Base-by-base conservation (phyloP, 2,888 invertebrate genomes). In the Zygogramma bicolorata region DNA sequence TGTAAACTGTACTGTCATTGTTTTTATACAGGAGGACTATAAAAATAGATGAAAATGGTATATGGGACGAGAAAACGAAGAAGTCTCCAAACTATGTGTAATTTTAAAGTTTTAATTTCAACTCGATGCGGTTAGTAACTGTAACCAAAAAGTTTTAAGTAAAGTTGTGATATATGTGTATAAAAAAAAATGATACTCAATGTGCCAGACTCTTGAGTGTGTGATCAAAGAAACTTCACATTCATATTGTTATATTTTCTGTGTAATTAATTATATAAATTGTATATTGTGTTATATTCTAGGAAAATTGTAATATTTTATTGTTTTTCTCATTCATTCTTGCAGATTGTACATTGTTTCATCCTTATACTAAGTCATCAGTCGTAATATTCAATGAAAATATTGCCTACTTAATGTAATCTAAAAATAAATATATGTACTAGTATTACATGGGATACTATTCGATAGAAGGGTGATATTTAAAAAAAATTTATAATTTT, bases 1-100 rank as follows among this genome's bases (percentile, higher is more conserved):
- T 96, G 93, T 96, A 96, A 94, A 79, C 74, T 60, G 53, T 73
- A 68, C 63, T n/a, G 71, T 74, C 76, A 70, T 63, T 75, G 70
- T 75, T n/a, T 80, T 77, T 78, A 77, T 76, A 68, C 70, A 65
- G 74, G 72, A 72, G 68, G 75, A 73, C 74, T 74, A 75, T 76
- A 72, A 77, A 75, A 74, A 34, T 76, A 77, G 72, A 74, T 67
- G 68, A 73, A 72, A 65, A 69, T 74, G 71, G 70, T 63, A 73
- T 68, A 66, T 60, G 75, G 63, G 66, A 75, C 27, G 65, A 72
- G 71, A 74, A 72, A 65, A 74, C 73, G 62, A 60, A 70, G 62
- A 46, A 65, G 62, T 63, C 66, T 70, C 74, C 68, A 61, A 73
- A 65, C 53, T 73, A 75, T 49, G 76, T 76, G 73, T 75, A 74